A percentile compares a stretch with the other conserved stretches of the same genome.
phyloP scores from a whole-genome alignment of 2,888 invertebrate species.

The Drosophila mayaguana region DNA sequence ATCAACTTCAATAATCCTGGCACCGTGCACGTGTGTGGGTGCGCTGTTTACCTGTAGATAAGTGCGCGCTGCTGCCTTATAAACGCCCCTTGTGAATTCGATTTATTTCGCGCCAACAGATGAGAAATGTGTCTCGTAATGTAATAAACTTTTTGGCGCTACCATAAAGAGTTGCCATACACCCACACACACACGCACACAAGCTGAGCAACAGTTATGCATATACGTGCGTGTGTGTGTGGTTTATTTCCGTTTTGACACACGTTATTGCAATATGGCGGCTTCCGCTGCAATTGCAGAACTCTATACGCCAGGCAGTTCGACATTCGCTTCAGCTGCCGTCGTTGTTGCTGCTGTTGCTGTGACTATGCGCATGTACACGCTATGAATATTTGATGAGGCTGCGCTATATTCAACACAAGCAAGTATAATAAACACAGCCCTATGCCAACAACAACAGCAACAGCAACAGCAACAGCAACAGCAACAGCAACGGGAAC shows the following conservation, averaged over 20 bases:
- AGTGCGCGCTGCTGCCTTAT: conserved; percentile 55
- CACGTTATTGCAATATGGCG: conserved; percentile 79
- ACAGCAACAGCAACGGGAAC: background rate
- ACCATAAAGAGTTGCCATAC: conserved; percentile 64
- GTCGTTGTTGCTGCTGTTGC: conserved; percentile 22
- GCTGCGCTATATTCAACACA: conserved; percentile 52
- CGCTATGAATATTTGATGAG: conserved; percentile 76
- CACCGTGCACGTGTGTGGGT: conserved; percentile 17
- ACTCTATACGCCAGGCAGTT: conserved; percentile 53
- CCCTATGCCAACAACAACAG: conserved; percentile 39
- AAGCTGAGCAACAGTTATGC: conserved; percentile 61
- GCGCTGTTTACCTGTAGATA: conserved; percentile 70
- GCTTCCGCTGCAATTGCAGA: conserved; percentile 69
- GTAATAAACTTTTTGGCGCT: conserved; percentile 67
- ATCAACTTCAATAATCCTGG: conserved; percentile 76
- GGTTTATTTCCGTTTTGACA: conserved; percentile 70
- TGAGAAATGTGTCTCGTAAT: conserved; percentile 58
- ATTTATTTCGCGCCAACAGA: conserved; percentile 55
- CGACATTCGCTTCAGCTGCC: conserved; percentile 37
- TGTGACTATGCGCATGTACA: conserved; percentile 58
- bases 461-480: background rate
- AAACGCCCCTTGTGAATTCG: conserved; percentile 68
- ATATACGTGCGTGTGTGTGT: background rate
- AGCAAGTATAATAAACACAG: conserved; percentile 49
- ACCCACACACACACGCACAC: conserved; percentile 11